phyloP scores from a whole-genome alignment of 2,888 invertebrate species.

The Tryphoninae sp. region DNA sequence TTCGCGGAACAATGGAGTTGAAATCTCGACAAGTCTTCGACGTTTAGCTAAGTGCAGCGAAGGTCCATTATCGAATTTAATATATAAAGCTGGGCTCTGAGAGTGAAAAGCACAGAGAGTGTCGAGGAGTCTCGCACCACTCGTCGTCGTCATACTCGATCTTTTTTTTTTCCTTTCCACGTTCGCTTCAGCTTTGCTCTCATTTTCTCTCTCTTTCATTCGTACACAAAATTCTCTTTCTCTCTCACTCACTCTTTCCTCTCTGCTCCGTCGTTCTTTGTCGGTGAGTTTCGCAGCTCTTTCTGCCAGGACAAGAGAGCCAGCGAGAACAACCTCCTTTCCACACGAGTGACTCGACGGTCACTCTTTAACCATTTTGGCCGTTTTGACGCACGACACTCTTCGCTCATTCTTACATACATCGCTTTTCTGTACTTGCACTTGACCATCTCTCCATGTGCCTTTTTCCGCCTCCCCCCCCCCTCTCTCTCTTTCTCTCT shows the following conservation, averaged over 20 bases:
- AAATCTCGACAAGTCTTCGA: conserved; percentile 56
- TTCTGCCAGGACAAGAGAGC: conserved; percentile 45
- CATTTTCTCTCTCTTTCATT: conserved; percentile 38
- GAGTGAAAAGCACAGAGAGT: conserved; percentile 45
- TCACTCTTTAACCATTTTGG: conserved; percentile 59
- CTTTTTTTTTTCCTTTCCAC: conserved; percentile 13
- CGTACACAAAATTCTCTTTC: conserved; percentile 19
- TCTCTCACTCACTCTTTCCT: conserved; percentile 1
- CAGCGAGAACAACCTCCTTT: conserved; percentile 44
- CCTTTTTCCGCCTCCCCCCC: conserved; percentile 10
- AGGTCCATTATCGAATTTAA: conserved; percentile 65
- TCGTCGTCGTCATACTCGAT: conserved; percentile 42
- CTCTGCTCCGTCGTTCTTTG: conserved; percentile 39
- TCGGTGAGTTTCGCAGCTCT: conserved; percentile 39
- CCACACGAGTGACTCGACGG: conserved; percentile 58
- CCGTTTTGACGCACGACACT: conserved; percentile 55
- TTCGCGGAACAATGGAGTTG: conserved; percentile 50
- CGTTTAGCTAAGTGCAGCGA: conserved; percentile 68
- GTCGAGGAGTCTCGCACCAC: conserved; percentile 42
- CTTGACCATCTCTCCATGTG: conserved; percentile 55
- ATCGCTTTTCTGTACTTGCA: conserved; percentile 49
- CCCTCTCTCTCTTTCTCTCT: neutral
- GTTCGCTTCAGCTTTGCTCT: conserved; percentile 20
- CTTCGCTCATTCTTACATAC: conserved; percentile 31
- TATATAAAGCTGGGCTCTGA: conserved; percentile 54